A percentile compares a stretch with the other conserved stretches of the same genome.
Conservation (phyloP, 1,140 invertebrate genomes). For the Frieseomelitta varia region DNA sequence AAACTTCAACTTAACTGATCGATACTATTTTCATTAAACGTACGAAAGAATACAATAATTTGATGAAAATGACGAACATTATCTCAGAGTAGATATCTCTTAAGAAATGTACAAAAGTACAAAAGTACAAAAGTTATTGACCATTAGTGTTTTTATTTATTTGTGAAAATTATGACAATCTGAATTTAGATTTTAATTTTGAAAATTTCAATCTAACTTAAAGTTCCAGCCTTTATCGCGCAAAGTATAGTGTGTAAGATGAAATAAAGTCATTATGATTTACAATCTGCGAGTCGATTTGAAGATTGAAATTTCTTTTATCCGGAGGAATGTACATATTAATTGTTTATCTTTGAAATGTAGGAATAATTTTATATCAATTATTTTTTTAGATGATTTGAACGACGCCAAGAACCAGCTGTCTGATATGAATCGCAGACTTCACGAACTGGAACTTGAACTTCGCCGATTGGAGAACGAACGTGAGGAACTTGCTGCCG, state of each 20-base stretch:
- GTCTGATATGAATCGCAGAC: conserved; percentile 94
- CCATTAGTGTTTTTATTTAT: too few relatives aligned
- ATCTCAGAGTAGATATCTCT: background rate
- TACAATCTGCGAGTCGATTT: too few relatives aligned
- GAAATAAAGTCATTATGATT: too few relatives aligned
- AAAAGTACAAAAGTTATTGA: too few relatives aligned
- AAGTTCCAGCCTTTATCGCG: too few relatives aligned
- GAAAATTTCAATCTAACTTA: too few relatives aligned
- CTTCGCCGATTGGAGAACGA: conserved; percentile 98
- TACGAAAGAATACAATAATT: background rate
- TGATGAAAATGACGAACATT: background rate
- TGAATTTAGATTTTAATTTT: too few relatives aligned
- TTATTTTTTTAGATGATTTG: conserved; percentile 90
- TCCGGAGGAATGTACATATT: background rate
- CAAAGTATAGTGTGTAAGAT: too few relatives aligned
- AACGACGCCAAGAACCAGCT: conserved; percentile 94
- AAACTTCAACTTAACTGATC: background rate
- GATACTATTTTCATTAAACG: background rate
- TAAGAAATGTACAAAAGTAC: too few relatives aligned
- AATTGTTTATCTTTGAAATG: background rate
- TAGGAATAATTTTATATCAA: conserved; percentile 11
- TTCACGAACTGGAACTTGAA: conserved; percentile 97
- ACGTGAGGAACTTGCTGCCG: conserved; percentile 96
- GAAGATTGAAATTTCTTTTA: background rate
- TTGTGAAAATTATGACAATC: too few relatives aligned